Base-by-base conservation (phyloP, 2,888 invertebrate species). In the Thalpophila matura region DNA sequence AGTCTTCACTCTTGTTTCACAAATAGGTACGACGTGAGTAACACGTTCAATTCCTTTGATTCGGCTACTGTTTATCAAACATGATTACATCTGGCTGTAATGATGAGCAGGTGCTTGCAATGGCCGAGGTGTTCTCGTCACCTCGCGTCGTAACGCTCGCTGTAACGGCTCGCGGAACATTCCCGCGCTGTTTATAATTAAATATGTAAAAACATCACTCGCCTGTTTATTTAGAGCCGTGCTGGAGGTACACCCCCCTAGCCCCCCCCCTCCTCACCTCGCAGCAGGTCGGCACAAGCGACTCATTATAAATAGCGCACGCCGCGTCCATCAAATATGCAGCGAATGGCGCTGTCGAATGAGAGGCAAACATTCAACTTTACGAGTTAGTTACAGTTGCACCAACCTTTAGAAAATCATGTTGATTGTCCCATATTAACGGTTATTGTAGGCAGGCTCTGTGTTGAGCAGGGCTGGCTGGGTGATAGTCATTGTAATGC, bases 151-250 rank as follows among this genome's bases (percentile, higher is more conserved):
- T 38, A 37, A 37, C 12, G 14, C 27, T 10, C 6, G 10, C 67
- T 12, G 22, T n/a, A 33, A 35, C 27, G 38, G 24, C 43, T 9
- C 47, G 37, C 46, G 38, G 49, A 37, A 61, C 69, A 54, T 63
- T 46, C 58, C 20, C 22, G 38, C 27, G 18, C 33, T 75, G 74
- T 78, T 75, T 74, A 62, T 69, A 74, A 69, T 78, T 47, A 75
- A 74, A 58, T 64, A 61, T 74, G 55, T 58, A 64, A 69, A 74
- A 75, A 64, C 58, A 68, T 63, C 60, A 53, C 40, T 45, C 47
- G 43, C 20, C 14, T 61, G 58, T 63, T 69, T 74, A 67, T 62
- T 78, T 42, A 62, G 38, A 53, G 37, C 51, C 10, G 18, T 12
- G 46, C 40, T 40, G 40, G 45, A 53, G 40, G 42, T 42, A 6